Percentiles rank a stretch among this genome's conserved stretches.
phyloP scores from a whole-genome alignment of 2,797 vertebrate species.

The Neostethus bicornis region DNA sequence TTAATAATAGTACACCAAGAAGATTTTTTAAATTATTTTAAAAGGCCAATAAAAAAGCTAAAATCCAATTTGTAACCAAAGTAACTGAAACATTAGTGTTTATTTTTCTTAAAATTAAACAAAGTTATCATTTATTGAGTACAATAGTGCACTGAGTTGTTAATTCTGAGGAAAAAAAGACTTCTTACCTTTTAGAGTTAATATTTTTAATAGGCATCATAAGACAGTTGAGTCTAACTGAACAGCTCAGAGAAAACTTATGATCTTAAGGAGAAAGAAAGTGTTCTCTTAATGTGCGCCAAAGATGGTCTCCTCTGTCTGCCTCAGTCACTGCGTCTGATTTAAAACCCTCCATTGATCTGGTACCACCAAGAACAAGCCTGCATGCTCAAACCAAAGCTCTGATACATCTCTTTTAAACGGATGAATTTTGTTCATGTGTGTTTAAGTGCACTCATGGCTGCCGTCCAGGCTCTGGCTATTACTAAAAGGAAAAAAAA shows the following conservation, averaged over 20 bases:
- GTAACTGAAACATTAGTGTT: conserved; percentile 7
- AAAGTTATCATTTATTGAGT: no score
- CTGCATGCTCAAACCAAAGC: conserved; percentile 66
- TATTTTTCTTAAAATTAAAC: conserved; percentile 19
- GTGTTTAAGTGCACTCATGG: conserved; percentile 35
- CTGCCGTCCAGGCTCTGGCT: conserved; percentile 49
- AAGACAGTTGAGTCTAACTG: conserved; percentile 67
- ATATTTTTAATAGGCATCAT: conserved; percentile 75
- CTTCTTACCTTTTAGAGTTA: conserved; percentile 54
- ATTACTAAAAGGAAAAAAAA: conserved; percentile 26
- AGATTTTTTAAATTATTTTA: no score
- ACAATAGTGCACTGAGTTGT: conserved; percentile 61
- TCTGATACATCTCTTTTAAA: conserved; percentile 48
- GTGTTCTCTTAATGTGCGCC: conserved; percentile 69
- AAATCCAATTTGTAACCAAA: conserved; percentile 29
- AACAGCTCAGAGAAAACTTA: conserved; percentile 63
- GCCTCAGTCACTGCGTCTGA: conserved; percentile 69
- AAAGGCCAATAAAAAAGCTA: conserved; percentile 16
- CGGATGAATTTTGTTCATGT: conserved; percentile 27
- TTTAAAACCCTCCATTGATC: conserved; percentile 74
- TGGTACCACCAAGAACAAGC: conserved; percentile 72
- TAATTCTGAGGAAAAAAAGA: conserved; percentile 41
- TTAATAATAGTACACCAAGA: no score
- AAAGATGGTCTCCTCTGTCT: conserved; percentile 71
- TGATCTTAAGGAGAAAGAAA: conserved; percentile 67